Evolutionary conservation across 2,888 invertebrate genomes (phyloP).

Genomic region (Syritta pipiens): DNA sequence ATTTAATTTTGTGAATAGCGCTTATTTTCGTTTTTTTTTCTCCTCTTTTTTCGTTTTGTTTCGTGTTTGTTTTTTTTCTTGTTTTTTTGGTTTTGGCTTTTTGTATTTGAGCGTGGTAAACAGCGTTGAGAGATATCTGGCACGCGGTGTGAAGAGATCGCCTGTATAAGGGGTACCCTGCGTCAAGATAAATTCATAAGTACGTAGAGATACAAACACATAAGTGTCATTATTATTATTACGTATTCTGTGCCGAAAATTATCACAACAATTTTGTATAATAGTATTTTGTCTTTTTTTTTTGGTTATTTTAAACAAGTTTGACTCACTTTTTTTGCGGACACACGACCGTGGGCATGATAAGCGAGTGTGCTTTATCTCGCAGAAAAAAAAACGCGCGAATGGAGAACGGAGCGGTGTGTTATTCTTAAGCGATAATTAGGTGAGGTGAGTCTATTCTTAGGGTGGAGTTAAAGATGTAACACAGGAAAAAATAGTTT

Average conservation of each 20-base stretch:
- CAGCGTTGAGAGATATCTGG: constrained; percentile 34
- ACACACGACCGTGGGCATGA: constrained; percentile 12
- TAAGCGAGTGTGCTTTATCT: no score
- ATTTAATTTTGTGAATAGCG: constrained; percentile 65
- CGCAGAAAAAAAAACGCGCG: no score
- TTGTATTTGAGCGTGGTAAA: constrained; percentile 26
- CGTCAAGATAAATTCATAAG: no score
- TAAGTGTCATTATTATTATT: constrained; percentile 38
- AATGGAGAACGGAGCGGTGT: no score
- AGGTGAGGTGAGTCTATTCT: no score
- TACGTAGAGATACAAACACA: constrained; percentile 12
- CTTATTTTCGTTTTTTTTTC: constrained; percentile 49
- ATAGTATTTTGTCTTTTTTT: constrained; percentile 13
- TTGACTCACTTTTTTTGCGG: constrained; percentile 34
- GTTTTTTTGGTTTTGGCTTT: constrained; percentile 16
- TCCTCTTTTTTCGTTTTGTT: constrained; percentile 28
- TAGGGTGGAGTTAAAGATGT: no score
- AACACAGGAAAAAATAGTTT: no score
- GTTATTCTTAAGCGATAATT: constrained; percentile 12
- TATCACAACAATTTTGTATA: constrained; percentile 39
- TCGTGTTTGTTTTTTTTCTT: constrained; percentile 18
- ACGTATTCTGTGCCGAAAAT: constrained; percentile 26
- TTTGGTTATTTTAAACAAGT: neutral
- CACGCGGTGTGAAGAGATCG: constrained; percentile 28
- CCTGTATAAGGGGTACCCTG: constrained; percentile 14